Evolutionary conservation across 2,888 invertebrate species (phyloP).

Genomic region (Drosophila yooni): DNA sequence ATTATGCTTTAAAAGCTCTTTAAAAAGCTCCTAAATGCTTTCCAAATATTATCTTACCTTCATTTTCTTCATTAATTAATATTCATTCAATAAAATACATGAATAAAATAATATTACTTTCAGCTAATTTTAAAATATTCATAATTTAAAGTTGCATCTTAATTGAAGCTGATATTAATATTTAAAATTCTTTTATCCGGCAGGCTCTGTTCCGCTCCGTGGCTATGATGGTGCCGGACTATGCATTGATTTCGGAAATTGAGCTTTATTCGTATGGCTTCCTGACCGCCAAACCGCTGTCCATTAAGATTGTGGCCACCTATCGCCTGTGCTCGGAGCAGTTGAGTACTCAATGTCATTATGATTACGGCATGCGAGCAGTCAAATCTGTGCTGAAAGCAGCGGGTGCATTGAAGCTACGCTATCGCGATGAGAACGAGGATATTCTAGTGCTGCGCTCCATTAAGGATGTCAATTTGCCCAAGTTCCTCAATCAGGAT

Average conservation of each 20-base stretch:
- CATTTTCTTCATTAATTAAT: too few species aligned
- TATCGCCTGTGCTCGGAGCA: conserved; percentile 97
- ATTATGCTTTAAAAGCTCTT: too few species aligned
- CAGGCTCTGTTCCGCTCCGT: conserved; percentile 96
- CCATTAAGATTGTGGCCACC: conserved; percentile 97
- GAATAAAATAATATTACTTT: too few species aligned
- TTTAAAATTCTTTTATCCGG: conserved; percentile 4
- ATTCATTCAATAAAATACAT: too few species aligned
- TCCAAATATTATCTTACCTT: too few species aligned
- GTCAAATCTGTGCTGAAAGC: conserved; percentile 97
- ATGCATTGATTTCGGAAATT: conserved; percentile 97
- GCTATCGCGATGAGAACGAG: conserved; percentile 94
- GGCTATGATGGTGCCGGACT: conserved; percentile 99
- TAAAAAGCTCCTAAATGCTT: too few species aligned
- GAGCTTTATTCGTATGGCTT: conserved; percentile 97
- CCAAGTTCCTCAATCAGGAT: conserved; percentile 95
- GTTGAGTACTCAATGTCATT: conserved; percentile 96
- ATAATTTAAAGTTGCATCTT: background rate
- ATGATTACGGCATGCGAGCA: conserved; percentile 98
- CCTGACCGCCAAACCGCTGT: conserved; percentile 93
- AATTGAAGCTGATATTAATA: background rate
- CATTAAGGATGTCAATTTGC: conserved; percentile 96
- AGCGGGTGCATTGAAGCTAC: conserved; percentile 95
- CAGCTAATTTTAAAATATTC: too few species aligned
- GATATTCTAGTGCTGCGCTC: conserved; percentile 94